Conservation (phyloP, 2,113 vertebrate species). For the Anser brachyrhynchus region DNA sequence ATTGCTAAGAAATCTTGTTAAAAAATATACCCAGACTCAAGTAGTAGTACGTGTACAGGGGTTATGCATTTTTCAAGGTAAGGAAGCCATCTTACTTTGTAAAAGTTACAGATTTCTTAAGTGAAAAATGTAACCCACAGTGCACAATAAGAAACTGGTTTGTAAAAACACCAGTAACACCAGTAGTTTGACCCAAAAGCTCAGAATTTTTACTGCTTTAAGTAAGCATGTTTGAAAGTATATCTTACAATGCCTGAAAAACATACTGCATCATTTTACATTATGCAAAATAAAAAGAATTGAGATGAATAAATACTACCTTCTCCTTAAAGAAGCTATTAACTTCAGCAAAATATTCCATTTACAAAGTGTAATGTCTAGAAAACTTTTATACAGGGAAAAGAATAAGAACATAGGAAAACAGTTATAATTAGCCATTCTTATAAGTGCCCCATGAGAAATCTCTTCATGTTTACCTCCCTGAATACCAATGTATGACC, state of each 20-base stretch:
- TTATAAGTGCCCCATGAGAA: neutral
- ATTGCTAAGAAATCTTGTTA: neutral
- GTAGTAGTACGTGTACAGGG: neutral
- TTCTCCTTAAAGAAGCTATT: neutral
- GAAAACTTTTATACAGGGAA: neutral
- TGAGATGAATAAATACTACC: constrained; percentile 1
- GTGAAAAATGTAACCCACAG: neutral
- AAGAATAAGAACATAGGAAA: constrained; percentile 8
- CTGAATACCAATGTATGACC: neutral
- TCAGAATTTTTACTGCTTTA: neutral
- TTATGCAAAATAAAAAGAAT: neutral
- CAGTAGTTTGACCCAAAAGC: neutral
- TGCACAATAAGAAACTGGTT: neutral
- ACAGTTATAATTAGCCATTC: constrained; percentile 7
- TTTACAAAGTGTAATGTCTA: neutral
- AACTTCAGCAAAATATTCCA: neutral
- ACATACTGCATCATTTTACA: neutral
- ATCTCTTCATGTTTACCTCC: neutral
- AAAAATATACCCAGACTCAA: neutral
- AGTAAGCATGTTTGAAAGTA: neutral
- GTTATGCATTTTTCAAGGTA: neutral
- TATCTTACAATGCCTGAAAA: neutral
- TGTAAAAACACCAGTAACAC: neutral
- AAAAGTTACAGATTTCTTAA: neutral
- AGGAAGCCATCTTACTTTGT: neutral